Percentiles rank a stretch among this genome's conserved stretches.
phyloP scores from a whole-genome alignment of 2,797 vertebrate species.

The Neomorphus geoffroyi region DNA sequence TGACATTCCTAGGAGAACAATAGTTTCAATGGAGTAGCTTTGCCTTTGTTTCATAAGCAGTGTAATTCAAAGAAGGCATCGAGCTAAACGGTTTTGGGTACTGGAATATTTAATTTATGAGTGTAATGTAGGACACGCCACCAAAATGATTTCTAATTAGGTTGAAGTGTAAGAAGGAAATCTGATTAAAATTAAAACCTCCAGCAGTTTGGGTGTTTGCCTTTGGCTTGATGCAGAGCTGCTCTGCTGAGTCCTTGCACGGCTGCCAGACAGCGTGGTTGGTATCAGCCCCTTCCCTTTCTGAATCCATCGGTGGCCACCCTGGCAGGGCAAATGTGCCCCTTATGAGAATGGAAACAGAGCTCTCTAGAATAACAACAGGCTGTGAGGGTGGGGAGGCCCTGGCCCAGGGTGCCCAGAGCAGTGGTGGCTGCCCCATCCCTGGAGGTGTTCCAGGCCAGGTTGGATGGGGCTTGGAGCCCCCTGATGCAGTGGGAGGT shows the following conservation, averaged over 20 bases:
- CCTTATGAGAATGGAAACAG: neutral
- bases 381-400: too few species aligned
- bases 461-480: too few species aligned
- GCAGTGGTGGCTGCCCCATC: too few species aligned
- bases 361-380: neutral
- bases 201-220: neutral
- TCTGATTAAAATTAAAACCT: neutral
- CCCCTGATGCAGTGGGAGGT: too few species aligned
- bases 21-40: neutral
- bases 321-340: neutral
- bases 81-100: neutral
- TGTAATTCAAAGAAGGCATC: neutral
- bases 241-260: neutral
- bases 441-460: too few species aligned
- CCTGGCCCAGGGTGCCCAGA: too few species aligned
- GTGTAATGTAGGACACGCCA: neutral
- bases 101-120: neutral
- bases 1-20: neutral
- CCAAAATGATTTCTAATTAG: slow-evolving; percentile 7
- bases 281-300: neutral
- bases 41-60: neutral
- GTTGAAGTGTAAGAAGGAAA: neutral
- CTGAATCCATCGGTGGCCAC: neutral
- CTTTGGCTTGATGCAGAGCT: neutral
- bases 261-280: neutral